Base-by-base conservation (phyloP, 1,140 invertebrate species). In the Halotydeus destructor region DNA sequence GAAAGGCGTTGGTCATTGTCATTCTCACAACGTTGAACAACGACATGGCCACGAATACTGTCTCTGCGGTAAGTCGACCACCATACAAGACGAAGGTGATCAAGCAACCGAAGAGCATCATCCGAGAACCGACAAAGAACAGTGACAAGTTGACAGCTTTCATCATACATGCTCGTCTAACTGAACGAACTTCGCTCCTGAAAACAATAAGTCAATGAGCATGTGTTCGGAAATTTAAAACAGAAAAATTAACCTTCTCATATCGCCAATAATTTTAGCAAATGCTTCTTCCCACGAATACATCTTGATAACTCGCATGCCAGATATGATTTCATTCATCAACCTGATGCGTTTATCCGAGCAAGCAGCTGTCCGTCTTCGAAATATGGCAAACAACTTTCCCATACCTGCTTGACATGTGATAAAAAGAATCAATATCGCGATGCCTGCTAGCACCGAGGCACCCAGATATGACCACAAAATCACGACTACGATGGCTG, bases 251-350 rank as follows among this genome's bases (percentile, higher is more conserved):
- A 0, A 41, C 11, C 65, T 60, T 50, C 74, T 58, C n/a, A 65
- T 63, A 25, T 65, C 48, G 32, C 67, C 62, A 2, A 76, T 63
- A 28, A 79, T 63, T 38, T 65, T 66, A 26, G 70, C 65, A 54
- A 83, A 84, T 0, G 75, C 70, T 50, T 70, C 69, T 56, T 84
- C 80, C 79, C 80, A 83, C 2, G 76, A 72, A 50, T 83, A 84
- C 46, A 54, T 52, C 27, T 47, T 27, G n/a, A 58, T 57, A 44
- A 80, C 84, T 68, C 91, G 91, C 41, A 94, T 91, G 34, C 85
- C 85, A 56, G 76, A 81, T 18, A 94, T 66, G 40, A 93, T 75
- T 70, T 96, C 88, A 54, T 85, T 91, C 75, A 89, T 86, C 21
- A 91, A 61, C 57, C 30, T 24, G 18, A 49, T 34, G 14, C 45